Percentiles rank a stretch among this genome's conserved stretches.
These are phyloP conservation scores for Melanotaenia duboulayi DNA, from an alignment of 2,113 vertebrate genomes.

Conservation along the genomic window DNA sequence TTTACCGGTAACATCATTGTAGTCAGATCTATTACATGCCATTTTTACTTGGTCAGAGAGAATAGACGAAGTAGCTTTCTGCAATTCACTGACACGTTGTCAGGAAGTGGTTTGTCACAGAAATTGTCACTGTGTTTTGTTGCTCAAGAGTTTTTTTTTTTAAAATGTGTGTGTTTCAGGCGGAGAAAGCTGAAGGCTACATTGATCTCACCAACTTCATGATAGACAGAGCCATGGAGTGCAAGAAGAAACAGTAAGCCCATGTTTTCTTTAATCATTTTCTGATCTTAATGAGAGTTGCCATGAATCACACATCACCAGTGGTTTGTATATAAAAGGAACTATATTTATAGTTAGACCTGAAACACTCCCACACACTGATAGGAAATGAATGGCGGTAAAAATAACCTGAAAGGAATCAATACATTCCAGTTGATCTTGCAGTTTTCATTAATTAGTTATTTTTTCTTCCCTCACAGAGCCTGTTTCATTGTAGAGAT, in stretches of 20 bases:
- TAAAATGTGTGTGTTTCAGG: constrained; percentile 80
- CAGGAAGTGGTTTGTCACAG: constrained; percentile 63
- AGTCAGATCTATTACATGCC: neutral
- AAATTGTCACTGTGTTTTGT: neutral
- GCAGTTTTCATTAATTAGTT: too few species aligned
- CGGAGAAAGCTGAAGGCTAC: constrained; percentile 96
- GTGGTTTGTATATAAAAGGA: neutral
- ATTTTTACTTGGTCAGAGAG: neutral
- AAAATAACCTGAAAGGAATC: neutral
- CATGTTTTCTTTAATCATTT: neutral
- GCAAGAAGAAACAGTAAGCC: constrained; percentile 98
- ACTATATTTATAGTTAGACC: neutral
- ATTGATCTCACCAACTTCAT: constrained; percentile 93
- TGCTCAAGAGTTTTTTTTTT: neutral
- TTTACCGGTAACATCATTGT: constrained; percentile 22
- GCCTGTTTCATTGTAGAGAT: neutral
- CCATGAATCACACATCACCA: neutral
- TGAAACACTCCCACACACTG: neutral
- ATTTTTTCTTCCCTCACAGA: neutral
- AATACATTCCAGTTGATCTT: neutral
- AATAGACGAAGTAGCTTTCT: constrained; percentile 34
- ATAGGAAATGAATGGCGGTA: neutral
- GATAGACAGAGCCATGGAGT: constrained; percentile 92
- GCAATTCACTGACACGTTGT: neutral
- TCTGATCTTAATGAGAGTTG: neutral